Evolutionary conservation across 2,797 vertebrate genomes (phyloP).

Genomic region (Enteromius viviparus): DNA sequence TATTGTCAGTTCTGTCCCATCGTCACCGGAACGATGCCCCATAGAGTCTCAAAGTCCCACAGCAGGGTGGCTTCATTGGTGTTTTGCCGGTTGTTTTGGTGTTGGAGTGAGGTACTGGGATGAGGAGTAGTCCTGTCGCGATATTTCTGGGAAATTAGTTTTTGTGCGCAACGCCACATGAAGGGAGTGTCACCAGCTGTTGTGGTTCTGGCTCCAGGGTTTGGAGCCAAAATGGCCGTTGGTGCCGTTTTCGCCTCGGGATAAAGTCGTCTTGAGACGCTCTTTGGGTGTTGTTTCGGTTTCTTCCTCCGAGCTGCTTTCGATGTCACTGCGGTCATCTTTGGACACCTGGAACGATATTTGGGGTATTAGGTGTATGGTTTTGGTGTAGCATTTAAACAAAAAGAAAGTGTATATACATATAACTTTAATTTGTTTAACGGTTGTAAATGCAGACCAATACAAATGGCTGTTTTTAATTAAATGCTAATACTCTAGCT

Average conservation of each 20-base stretch:
- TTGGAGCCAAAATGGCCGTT: conserved; percentile 82
- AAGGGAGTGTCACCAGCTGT: conserved; percentile 67
- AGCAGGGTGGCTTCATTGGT: not conserved
- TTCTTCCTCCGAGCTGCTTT: conserved; percentile 97
- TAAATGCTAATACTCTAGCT: not conserved
- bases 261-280: conserved; percentile 69
- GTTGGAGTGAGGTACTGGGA: conserved; percentile 20
- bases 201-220: conserved; percentile 76
- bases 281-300: conserved; percentile 55
- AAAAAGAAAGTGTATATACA: too few species aligned
- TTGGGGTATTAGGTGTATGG: not conserved
- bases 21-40: conserved; percentile 19
- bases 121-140: conserved; percentile 2
- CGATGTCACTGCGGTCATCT: conserved; percentile 95
- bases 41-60: conserved; percentile 36
- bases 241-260: conserved; percentile 85
- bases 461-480: not conserved
- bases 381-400: too few species aligned
- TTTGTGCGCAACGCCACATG: not conserved
- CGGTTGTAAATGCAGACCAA: not conserved
- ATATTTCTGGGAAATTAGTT: conserved; percentile 28
- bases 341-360: conserved; percentile 83
- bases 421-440: too few species aligned
- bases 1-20: conserved; percentile 42
- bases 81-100: not conserved